phyloP scores from a whole-genome alignment of 2,113 vertebrate genomes.

The Brienomyrus brachyistius region DNA sequence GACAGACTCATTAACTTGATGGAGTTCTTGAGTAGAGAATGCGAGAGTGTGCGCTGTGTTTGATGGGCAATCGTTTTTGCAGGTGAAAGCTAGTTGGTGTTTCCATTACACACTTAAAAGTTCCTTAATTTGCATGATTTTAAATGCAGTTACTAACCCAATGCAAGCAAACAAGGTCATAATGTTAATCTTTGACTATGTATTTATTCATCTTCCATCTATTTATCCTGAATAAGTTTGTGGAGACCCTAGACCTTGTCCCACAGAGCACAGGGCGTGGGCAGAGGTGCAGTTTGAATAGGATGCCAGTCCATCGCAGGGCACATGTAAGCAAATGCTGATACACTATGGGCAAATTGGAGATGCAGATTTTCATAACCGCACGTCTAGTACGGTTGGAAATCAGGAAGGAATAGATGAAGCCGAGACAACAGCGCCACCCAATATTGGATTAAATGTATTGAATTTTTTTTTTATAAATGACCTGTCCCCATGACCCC shows the following conservation, averaged over 20 bases:
- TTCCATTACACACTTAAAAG: neutral
- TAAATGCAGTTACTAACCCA: neutral
- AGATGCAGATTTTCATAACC: neutral
- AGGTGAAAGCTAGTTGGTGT: neutral
- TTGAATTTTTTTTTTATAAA: neutral
- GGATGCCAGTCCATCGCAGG: neutral
- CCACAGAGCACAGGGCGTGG: neutral
- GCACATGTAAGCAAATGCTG: neutral
- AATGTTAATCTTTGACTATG: neutral
- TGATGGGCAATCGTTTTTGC: neutral
- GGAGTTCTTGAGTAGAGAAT: neutral
- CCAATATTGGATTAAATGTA: neutral
- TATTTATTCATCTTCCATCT: neutral
- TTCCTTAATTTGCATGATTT: neutral
- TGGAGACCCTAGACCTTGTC: neutral
- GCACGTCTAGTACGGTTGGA: neutral
- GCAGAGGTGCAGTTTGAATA: neutral
- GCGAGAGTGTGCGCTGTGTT: neutral
- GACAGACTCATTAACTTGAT: slow-evolving; percentile 19
- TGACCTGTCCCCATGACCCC: neutral
- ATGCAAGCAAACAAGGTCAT: neutral
- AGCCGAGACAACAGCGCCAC: neutral
- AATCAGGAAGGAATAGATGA: neutral
- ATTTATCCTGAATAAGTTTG: neutral
- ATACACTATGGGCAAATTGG: neutral